A percentile compares a stretch with the other conserved stretches of the same genome.
Conservation (phyloP, 2,888 invertebrate genomes). For the Candidula unifasciata region DNA sequence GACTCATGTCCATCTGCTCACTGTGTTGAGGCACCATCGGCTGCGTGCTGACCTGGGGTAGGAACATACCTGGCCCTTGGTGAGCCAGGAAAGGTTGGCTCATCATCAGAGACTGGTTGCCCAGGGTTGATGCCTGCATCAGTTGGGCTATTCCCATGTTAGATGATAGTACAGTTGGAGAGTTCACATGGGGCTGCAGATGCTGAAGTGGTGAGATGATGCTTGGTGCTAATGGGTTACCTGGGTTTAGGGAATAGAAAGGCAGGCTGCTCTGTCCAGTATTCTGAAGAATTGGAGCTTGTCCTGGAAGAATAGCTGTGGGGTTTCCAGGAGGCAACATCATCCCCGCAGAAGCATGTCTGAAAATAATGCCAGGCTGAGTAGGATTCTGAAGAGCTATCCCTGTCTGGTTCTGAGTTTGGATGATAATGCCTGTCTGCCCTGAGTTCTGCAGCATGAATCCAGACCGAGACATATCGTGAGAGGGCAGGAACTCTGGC, state of each 20-base stretch:
- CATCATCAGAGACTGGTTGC: conserved; percentile 35
- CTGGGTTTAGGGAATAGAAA: conserved; percentile 35
- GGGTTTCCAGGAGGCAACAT: conserved; percentile 22
- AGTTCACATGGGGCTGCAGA: conserved; percentile 30
- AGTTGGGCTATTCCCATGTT: conserved; percentile 27
- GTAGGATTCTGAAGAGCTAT: conserved; percentile 29
- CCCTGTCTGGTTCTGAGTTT: conserved; percentile 20
- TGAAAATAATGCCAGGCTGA: conserved; percentile 35
- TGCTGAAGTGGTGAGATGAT: conserved; percentile 31
- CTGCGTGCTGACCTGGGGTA: conserved; percentile 39
- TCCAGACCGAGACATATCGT: conserved; percentile 21
- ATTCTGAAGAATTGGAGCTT: conserved; percentile 38
- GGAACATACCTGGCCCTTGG: conserved; percentile 15
- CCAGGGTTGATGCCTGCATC: conserved; percentile 35
- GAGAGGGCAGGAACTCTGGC: conserved; percentile 21
- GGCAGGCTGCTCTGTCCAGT: conserved; percentile 36
- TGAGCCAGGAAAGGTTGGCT: conserved; percentile 41
- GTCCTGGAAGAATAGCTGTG: conserved; percentile 16
- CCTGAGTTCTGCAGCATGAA: conserved; percentile 31
- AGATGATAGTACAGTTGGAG: conserved; percentile 19
- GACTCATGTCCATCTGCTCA: conserved; percentile 21
- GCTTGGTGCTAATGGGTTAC: conserved; percentile 23
- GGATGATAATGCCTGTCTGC: conserved; percentile 32
- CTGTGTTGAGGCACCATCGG: conserved; percentile 8
- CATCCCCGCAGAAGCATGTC: conserved; percentile 19